Percentiles rank a stretch among this genome's conserved stretches.
phyloP scores from a whole-genome alignment of 2,888 invertebrate species.

The Plemyria rubiginata region DNA sequence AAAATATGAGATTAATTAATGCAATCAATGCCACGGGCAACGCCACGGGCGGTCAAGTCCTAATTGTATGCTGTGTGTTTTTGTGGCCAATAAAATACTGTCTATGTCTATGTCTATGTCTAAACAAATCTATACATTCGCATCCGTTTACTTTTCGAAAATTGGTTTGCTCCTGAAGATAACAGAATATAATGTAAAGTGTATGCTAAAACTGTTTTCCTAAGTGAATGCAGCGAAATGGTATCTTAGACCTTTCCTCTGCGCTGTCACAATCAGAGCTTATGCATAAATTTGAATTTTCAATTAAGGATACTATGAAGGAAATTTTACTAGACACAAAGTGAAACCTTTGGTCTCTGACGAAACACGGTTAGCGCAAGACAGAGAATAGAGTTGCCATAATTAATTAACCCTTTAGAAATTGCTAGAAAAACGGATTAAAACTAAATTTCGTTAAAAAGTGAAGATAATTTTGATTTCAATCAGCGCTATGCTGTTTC shows the following conservation, averaged over 20 bases:
- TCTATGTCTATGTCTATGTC: no score
- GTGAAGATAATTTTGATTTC: no score
- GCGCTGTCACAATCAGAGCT: slow-evolving; percentile 79
- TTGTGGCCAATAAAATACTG: no score
- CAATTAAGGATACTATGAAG: slow-evolving; percentile 83
- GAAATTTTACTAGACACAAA: slow-evolving; percentile 84
- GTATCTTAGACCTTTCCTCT: slow-evolving; percentile 37
- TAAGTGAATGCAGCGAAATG: slow-evolving; percentile 46
- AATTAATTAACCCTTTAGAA: slow-evolving; percentile 1
- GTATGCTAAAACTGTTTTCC: background rate
- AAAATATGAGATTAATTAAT: no score
- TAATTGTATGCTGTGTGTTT: no score
- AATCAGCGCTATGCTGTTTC: no score
- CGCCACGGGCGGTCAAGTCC: no score
- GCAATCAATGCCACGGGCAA: no score
- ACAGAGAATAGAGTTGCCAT: slow-evolving; percentile 45
- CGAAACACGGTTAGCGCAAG: slow-evolving; percentile 72
- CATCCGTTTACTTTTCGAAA: background rate
- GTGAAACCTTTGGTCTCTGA: slow-evolving; percentile 82
- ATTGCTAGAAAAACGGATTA: background rate
- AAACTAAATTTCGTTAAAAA: background rate
- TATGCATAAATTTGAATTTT: slow-evolving; percentile 85
- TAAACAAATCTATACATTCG: background rate
- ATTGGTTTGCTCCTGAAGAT: background rate
- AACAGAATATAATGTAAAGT: slow-evolving; percentile 1